phyloP scores from a whole-genome alignment of 2,113 vertebrate species.

The Podocnemis expansa region DNA sequence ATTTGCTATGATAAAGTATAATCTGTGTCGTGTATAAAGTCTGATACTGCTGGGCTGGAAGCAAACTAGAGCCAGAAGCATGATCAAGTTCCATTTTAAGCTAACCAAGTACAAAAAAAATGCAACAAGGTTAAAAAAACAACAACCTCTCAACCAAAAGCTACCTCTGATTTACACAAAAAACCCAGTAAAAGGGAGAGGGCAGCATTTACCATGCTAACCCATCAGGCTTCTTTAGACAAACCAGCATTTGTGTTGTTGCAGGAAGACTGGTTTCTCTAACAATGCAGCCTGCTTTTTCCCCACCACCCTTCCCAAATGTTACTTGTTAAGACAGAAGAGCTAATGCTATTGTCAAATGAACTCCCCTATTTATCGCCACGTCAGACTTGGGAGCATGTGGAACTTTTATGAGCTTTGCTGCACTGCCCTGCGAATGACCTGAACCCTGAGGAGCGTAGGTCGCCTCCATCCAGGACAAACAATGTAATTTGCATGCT shows the following conservation, averaged over 20 bases:
- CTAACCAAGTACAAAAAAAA: constrained; percentile 39
- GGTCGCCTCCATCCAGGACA: constrained; percentile 21
- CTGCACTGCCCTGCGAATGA: constrained; percentile 18
- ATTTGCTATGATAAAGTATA: constrained; percentile 56
- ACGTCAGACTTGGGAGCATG: constrained; percentile 8
- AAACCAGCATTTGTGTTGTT: accelerated
- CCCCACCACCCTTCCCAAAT: neutral
- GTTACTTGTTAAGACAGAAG: constrained; percentile 29
- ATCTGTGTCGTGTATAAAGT: constrained; percentile 39
- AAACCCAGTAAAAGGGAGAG: neutral
- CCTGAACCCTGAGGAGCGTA: constrained; percentile 8
- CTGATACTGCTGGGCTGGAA: constrained; percentile 28
- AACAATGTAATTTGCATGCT: constrained; percentile 13
- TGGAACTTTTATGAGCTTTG: neutral
- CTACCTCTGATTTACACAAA: neutral
- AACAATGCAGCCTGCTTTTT: neutral
- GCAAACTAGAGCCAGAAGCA: constrained; percentile 19
- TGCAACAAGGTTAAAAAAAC: neutral
- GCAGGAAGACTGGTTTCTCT: neutral
- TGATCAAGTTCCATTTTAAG: constrained; percentile 4
- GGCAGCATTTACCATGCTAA: accelerated
- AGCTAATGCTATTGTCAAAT: neutral
- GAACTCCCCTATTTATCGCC: neutral
- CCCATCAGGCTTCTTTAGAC: neutral
- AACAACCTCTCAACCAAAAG: neutral